Evolutionary conservation across 2,888 invertebrate species (phyloP).

Genomic region (Pseudococcus longispinus): DNA sequence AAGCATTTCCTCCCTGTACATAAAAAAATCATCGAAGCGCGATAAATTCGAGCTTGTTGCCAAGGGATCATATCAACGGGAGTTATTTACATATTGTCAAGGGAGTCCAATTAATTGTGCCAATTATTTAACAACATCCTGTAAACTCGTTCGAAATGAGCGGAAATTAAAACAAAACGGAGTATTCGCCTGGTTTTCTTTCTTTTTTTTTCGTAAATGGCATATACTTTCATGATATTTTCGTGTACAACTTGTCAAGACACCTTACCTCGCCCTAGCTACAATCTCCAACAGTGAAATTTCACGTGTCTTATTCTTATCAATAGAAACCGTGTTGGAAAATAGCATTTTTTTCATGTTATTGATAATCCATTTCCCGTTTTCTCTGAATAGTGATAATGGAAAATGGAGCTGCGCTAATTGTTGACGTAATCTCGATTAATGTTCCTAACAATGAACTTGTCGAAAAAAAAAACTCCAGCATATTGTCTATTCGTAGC

Average conservation of each 20-base stretch:
- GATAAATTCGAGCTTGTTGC: constrained; percentile 26
- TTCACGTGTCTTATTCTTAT: background rate
- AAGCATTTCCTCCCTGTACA: background rate
- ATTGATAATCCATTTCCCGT: background rate
- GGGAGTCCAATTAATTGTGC: constrained; percentile 10
- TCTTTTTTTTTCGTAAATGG: background rate
- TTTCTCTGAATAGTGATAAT: background rate
- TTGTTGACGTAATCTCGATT: constrained; percentile 9
- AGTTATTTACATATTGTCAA: constrained; percentile 33
- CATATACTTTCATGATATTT: background rate
- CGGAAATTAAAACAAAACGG: constrained; percentile 41
- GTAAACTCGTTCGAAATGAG: constrained; percentile 20
- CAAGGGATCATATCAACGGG: background rate
- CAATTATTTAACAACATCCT: constrained; percentile 37
- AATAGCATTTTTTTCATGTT: background rate
- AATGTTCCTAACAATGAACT: background rate
- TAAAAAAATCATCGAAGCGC: constrained; percentile 26
- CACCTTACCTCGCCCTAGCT: background rate
- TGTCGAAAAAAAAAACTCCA: background rate
- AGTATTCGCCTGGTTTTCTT: constrained; percentile 30
- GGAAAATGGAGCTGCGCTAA: background rate
- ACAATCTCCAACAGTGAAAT: background rate
- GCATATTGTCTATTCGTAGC: background rate
- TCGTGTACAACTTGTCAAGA: background rate
- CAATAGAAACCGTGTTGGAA: background rate